These are phyloP conservation scores for Apis florea DNA, from an alignment of 1,140 invertebrate genomes.

Conservation along the genomic window DNA sequence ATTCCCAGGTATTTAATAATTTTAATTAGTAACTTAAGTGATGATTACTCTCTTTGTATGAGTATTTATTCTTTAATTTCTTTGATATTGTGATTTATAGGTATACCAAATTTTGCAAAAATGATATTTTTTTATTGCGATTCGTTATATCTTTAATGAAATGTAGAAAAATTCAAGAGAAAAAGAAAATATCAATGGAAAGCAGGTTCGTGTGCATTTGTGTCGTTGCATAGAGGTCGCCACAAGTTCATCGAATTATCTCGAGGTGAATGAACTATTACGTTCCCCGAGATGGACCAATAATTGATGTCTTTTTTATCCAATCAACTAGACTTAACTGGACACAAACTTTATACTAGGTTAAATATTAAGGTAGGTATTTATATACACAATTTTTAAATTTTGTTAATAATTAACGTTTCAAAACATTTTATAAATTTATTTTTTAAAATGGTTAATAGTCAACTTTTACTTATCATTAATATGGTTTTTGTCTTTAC, in stretches of 20 bases:
- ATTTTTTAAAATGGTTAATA: not conserved
- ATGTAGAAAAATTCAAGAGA: not conserved
- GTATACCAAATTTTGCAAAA: not conserved
- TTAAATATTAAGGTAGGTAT: not conserved
- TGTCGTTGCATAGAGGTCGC: constrained; percentile 9
- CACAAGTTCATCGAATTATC: constrained; percentile 32
- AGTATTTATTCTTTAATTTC: not conserved
- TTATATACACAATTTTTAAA: not conserved
- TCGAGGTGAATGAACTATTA: constrained; percentile 47
- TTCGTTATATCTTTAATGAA: not conserved
- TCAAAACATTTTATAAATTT: not conserved
- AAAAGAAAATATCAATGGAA: constrained; percentile 31
- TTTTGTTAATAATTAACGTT: not conserved
- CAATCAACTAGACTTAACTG: constrained; percentile 17
- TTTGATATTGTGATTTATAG: not conserved
- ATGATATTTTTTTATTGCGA: not conserved
- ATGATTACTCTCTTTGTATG: not conserved
- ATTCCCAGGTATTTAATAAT: not conserved
- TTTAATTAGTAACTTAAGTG: not conserved
- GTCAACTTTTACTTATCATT: not conserved
- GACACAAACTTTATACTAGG: not conserved
- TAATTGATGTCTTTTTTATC: constrained; percentile 49
- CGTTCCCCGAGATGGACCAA: constrained; percentile 4
- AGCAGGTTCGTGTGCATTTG: constrained; percentile 23
- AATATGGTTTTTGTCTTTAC: not conserved